phyloP scores from a whole-genome alignment of 2,888 invertebrate genomes.

The Drosophila peninsularis region DNA sequence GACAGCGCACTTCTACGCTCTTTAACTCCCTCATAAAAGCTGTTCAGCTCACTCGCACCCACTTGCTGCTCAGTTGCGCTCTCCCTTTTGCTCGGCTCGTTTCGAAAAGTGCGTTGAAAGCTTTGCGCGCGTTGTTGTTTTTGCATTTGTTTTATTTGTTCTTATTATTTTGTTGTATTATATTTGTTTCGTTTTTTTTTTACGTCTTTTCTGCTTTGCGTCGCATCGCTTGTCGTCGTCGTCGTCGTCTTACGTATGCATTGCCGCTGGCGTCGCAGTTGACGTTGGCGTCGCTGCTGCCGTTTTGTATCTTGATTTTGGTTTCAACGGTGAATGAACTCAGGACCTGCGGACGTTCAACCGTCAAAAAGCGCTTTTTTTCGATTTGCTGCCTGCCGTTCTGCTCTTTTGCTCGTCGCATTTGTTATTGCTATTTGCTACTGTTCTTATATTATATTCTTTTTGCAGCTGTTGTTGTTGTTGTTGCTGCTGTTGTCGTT shows the following conservation, averaged over 20 bases:
- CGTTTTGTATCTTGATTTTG: slow-evolving; percentile 74
- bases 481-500: slow-evolving; percentile 10
- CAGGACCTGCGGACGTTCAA: slow-evolving; percentile 78
- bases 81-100: slow-evolving; percentile 20
- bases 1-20: slow-evolving; percentile 9
- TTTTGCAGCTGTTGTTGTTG: slow-evolving; percentile 9
- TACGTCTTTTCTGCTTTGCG: slow-evolving; percentile 30
- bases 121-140: slow-evolving; percentile 49
- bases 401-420: slow-evolving; percentile 24
- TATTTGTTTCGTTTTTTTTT: slow-evolving; percentile 31
- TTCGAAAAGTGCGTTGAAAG: slow-evolving; percentile 68
- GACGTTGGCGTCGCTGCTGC: slow-evolving; percentile 43
- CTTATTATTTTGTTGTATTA: slow-evolving; percentile 58
- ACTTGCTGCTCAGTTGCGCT: slow-evolving; percentile 15
- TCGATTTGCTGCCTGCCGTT: slow-evolving; percentile 37
- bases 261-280: slow-evolving; percentile 15
- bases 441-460: slow-evolving; percentile 23
- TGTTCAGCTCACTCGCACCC: slow-evolving; percentile 21
- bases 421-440: slow-evolving; percentile 35
- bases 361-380: slow-evolving; percentile 69
- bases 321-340: slow-evolving; percentile 80
- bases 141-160: slow-evolving; percentile 63
- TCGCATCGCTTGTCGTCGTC: slow-evolving; percentile 21
- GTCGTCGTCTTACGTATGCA: slow-evolving; percentile 63
- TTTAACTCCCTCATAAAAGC: slow-evolving; percentile 31